These are phyloP conservation scores for Brachionus sp. DNA, from an alignment of 1,140 invertebrate genomes.

Conservation along the genomic window DNA sequence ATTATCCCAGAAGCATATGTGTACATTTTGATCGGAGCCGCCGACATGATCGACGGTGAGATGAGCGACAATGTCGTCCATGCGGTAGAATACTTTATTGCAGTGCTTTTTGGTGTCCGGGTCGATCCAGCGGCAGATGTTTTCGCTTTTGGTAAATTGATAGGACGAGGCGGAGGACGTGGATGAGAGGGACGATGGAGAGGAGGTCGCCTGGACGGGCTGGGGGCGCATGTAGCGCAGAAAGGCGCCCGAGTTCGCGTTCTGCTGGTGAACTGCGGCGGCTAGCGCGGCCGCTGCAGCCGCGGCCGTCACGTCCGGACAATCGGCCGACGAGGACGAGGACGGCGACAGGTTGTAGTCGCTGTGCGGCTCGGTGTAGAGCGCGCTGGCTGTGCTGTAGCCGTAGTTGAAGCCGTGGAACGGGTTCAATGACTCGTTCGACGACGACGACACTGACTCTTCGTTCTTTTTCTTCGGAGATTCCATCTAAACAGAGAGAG, in stretches of 20 bases:
- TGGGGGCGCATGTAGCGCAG: slow-evolving; percentile 6
- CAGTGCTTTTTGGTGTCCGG: slow-evolving; percentile 43
- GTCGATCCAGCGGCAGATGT: slow-evolving; percentile 40
- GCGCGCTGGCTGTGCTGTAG: not conserved
- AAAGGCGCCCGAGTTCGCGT: not conserved
- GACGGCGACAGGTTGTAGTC: not conserved
- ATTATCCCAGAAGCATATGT: slow-evolving; percentile 41
- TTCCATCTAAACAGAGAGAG: not conserved
- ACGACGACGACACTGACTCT: not conserved
- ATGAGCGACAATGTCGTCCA: slow-evolving; percentile 45
- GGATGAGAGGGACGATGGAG: not conserved
- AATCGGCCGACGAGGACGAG: not conserved
- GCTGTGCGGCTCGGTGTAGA: not conserved
- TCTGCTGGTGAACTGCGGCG: not conserved
- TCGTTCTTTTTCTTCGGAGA: not conserved
- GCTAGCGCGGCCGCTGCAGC: not conserved
- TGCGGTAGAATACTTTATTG: slow-evolving; percentile 17
- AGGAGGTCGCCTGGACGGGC: not conserved
- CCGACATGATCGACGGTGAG: slow-evolving; percentile 45
- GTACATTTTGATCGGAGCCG: slow-evolving; percentile 32
- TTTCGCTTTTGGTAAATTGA: not conserved
- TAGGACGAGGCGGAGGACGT: slow-evolving; percentile 1
- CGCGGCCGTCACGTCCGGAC: not conserved
- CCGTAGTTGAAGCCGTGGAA: not conserved
- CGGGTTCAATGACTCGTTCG: not conserved